Conservation (phyloP, 2,888 invertebrate genomes). For the Lepidocyrtinus sp. region DNA sequence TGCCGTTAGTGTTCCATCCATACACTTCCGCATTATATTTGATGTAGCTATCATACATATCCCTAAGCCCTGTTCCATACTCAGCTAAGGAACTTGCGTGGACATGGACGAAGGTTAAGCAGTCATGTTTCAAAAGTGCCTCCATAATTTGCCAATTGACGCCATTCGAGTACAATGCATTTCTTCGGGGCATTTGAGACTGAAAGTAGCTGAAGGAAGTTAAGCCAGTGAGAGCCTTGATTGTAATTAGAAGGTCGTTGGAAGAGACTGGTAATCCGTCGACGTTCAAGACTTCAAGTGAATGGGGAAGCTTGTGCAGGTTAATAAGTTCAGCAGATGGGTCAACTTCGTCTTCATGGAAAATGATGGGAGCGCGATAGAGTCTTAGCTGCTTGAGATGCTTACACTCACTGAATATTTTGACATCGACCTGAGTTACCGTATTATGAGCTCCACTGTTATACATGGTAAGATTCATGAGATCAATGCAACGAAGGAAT, state of each 20-base stretch:
- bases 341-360: slow-evolving; percentile 53
- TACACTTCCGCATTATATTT: neutral
- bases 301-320: slow-evolving; percentile 35
- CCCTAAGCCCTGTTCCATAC: too few species aligned
- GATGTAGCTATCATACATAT: slow-evolving; percentile 5
- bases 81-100: slow-evolving; percentile 11
- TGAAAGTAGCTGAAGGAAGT: slow-evolving; percentile 39
- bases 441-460: slow-evolving; percentile 48
- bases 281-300: slow-evolving; percentile 18
- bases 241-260: slow-evolving; percentile 11
- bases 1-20: slow-evolving; percentile 23
- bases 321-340: slow-evolving; percentile 52
- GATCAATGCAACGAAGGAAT: slow-evolving; percentile 44
- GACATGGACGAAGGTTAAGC: slow-evolving; percentile 14
- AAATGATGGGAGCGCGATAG: slow-evolving; percentile 56
- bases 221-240: neutral
- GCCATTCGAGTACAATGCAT: slow-evolving; percentile 39
- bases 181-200: slow-evolving; percentile 47
- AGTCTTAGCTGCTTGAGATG: slow-evolving; percentile 46
- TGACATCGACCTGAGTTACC: slow-evolving; percentile 46
- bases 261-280: slow-evolving; percentile 42
- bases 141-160: slow-evolving; percentile 37
- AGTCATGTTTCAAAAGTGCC: slow-evolving; percentile 22
- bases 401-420: slow-evolving; percentile 38
- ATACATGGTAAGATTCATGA: slow-evolving; percentile 59